These are phyloP conservation scores for Procambarus clarkii DNA, from an alignment of 1,140 invertebrate species.

Conservation along the genomic window DNA sequence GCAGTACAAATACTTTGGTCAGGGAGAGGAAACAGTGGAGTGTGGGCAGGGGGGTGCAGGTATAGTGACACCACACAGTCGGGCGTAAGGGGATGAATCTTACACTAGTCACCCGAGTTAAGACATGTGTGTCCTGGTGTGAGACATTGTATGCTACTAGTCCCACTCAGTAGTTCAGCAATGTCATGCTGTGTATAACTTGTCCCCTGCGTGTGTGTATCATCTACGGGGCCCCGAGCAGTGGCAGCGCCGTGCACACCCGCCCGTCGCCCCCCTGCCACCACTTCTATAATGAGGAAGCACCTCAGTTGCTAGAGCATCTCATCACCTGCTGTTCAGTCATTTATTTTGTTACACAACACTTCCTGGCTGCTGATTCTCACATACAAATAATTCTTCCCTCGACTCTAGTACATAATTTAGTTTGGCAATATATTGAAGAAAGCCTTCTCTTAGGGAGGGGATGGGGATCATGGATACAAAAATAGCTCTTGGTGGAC, in stretches of 20 bases:
- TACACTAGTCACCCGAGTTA: slow-evolving; percentile 68
- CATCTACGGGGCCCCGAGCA: slow-evolving; percentile 50
- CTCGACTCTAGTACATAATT: neutral
- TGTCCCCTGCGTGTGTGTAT: neutral
- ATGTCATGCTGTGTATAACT: slow-evolving; percentile 46
- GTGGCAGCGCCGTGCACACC: slow-evolving; percentile 24
- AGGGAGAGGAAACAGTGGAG: slow-evolving; percentile 15
- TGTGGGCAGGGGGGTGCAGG: slow-evolving; percentile 19
- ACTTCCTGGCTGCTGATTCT: neutral
- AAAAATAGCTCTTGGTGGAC: slow-evolving; percentile 50
- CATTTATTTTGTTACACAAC: neutral
- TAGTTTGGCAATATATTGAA: slow-evolving; percentile 17
- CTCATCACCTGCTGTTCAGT: slow-evolving; percentile 1
- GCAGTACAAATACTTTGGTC: no score
- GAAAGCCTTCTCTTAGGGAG: slow-evolving; percentile 21
- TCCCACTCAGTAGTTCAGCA: slow-evolving; percentile 41
- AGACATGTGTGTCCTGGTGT: slow-evolving; percentile 42
- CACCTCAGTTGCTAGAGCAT: slow-evolving; percentile 6
- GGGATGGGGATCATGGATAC: slow-evolving; percentile 33
- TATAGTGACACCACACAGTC: slow-evolving; percentile 56
- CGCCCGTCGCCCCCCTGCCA: slow-evolving; percentile 26
- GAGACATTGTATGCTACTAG: slow-evolving; percentile 54
- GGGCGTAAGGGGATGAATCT: slow-evolving; percentile 64
- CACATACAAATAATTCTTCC: neutral
- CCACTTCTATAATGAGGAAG: neutral